Evolutionary conservation across 2,797 vertebrate genomes (phyloP).

Genomic region (Percopsis omiscomaycus): DNA sequence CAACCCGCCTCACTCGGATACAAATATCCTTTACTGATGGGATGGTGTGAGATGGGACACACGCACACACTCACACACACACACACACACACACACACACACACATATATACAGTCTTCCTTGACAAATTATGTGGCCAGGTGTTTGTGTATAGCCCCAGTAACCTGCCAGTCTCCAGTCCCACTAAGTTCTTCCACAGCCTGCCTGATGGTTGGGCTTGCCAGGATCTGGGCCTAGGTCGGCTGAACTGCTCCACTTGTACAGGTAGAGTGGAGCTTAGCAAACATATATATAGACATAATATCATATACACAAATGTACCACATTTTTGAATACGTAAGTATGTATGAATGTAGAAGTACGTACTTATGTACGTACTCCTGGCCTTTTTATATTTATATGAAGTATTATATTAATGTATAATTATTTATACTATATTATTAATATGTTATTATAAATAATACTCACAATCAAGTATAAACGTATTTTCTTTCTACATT

Average conservation of each 20-base stretch:
- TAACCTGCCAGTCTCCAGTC: conserved; percentile 65
- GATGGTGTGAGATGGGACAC: neutral
- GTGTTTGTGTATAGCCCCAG: conserved; percentile 73
- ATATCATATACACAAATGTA: neutral
- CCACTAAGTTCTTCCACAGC: conserved; percentile 61
- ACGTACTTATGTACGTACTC: no score
- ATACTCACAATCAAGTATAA: neutral
- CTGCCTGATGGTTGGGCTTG: conserved; percentile 64
- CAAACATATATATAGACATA: conserved; percentile 9
- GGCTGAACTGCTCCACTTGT: conserved; percentile 37
- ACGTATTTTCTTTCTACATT: neutral
- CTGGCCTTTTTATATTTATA: no score
- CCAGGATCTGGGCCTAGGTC: conserved; percentile 58
- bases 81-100: neutral
- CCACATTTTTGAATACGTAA: neutral
- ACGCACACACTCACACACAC: neutral
- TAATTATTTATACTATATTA: no score
- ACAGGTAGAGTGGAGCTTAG: conserved; percentile 52
- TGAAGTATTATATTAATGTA: no score
- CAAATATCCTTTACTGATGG: conserved; percentile 76
- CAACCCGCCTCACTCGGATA: conserved; percentile 65
- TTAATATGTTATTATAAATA: no score
- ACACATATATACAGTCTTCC: conserved; percentile 21
- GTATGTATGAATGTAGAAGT: no score
- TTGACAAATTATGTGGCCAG: conserved; percentile 62